A percentile compares a stretch with the other conserved stretches of the same genome.
Conservation (phyloP, 2,113 vertebrate species). For the Isurus oxyrinchus region DNA sequence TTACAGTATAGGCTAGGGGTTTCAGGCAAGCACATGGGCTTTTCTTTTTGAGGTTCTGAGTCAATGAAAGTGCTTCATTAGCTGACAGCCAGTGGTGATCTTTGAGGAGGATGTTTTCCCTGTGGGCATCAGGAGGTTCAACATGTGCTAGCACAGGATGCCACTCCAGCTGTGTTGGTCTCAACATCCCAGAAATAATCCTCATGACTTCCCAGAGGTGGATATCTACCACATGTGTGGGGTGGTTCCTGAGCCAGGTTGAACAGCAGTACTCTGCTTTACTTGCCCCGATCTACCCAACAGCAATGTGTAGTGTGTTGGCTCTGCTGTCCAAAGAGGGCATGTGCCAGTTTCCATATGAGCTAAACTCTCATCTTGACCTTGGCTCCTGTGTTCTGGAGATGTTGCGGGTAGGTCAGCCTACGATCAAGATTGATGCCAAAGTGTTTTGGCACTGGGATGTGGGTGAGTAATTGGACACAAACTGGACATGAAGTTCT, state of each 20-base stretch:
- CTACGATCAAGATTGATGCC: not conserved
- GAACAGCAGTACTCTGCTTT: no score
- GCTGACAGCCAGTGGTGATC: not conserved
- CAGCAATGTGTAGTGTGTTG: no score
- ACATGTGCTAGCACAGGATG: not conserved
- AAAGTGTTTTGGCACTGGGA: not conserved
- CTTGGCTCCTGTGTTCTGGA: not conserved
- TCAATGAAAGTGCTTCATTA: not conserved
- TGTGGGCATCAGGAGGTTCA: not conserved
- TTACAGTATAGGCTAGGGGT: not conserved
- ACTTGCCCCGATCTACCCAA: no score
- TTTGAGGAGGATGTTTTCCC: not conserved
- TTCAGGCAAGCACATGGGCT: not conserved
- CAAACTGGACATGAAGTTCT: not conserved
- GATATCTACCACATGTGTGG: no score
- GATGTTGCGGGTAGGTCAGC: not conserved
- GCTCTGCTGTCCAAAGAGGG: no score
- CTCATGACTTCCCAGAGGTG: no score
- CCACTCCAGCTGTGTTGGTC: not conserved
- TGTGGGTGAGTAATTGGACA: no score
- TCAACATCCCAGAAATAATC: not conserved
- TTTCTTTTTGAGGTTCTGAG: not conserved
- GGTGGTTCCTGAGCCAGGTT: no score
- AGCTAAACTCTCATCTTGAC: no score
- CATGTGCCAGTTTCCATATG: no score